Conservation (phyloP, 2,888 invertebrate genomes). For the Drosophila anomalata region DNA sequence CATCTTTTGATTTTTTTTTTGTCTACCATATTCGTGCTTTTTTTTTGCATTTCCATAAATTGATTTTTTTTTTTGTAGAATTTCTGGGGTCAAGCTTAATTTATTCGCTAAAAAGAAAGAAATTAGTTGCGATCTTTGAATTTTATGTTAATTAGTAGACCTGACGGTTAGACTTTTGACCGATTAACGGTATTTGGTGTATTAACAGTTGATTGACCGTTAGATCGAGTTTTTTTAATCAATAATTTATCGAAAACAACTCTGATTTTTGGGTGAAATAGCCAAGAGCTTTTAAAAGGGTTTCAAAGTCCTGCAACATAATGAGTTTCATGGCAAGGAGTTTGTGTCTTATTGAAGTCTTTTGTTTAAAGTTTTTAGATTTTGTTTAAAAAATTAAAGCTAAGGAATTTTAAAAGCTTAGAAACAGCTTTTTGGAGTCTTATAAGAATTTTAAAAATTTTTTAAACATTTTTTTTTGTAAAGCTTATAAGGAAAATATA, state of each 20-base stretch:
- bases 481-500: neutral
- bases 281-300: neutral
- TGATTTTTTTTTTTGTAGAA: neutral
- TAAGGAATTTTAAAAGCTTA: neutral
- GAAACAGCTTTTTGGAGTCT: neutral
- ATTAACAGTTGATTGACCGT: conserved; percentile 20
- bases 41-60: conserved; percentile 15
- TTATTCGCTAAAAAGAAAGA: conserved; percentile 1
- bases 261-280: conserved; percentile 1
- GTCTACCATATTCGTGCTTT: neutral
- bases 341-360: neutral
- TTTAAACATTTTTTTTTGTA: neutral
- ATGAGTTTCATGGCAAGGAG: neutral
- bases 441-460: neutral
- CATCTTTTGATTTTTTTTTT: neutral
- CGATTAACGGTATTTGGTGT: conserved; percentile 38
- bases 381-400: neutral
- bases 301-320: neutral
- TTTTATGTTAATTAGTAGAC: neutral
- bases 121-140: neutral
- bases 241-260: conserved; percentile 6
- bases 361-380: too few species aligned
- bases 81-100: conserved; percentile 22
- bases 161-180: neutral
- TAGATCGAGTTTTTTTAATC: neutral